Percentiles rank a stretch among this genome's conserved stretches.
Evolutionary conservation across 2,797 vertebrate species (phyloP).

Genomic region (Anabacerthia variegaticeps): DNA sequence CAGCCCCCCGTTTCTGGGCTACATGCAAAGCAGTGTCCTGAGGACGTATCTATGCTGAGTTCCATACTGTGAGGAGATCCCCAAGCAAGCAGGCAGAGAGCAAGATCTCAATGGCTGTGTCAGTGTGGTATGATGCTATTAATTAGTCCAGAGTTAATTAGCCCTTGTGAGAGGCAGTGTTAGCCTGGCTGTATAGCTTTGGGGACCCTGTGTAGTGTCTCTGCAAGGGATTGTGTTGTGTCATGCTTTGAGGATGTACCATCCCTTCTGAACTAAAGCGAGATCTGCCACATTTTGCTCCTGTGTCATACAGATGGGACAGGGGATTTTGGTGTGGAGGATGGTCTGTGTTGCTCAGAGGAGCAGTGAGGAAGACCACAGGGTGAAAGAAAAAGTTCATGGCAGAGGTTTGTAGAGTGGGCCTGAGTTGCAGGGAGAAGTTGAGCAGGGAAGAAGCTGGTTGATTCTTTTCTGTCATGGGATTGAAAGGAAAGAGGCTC

Average conservation of each 20-base stretch:
- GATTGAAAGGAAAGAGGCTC: neutral
- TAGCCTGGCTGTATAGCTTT: constrained; percentile 39
- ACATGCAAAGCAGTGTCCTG: neutral
- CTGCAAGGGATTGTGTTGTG: neutral
- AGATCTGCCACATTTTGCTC: neutral
- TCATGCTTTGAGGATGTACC: neutral
- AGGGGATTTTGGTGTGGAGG: neutral
- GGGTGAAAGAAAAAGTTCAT: neutral
- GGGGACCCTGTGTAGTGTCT: neutral
- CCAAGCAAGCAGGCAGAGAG: constrained; percentile 3
- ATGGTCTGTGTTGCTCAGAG: neutral
- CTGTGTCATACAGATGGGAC: neutral
- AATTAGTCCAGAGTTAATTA: constrained; percentile 62
- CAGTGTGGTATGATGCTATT: constrained; percentile 21
- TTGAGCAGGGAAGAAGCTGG: neutral
- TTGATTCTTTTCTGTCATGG: neutral
- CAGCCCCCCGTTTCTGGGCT: neutral
- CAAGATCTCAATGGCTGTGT: neutral
- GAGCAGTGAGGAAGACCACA: neutral
- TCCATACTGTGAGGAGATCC: neutral
- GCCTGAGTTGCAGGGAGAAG: neutral
- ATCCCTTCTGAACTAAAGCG: neutral
- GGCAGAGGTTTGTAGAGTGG: neutral
- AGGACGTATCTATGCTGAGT: neutral
- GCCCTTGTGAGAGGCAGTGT: neutral